A percentile compares a stretch with the other conserved stretches of the same genome.
phyloP scores from a whole-genome alignment of 2,888 invertebrate genomes.

The Subacronicta megacephala region DNA sequence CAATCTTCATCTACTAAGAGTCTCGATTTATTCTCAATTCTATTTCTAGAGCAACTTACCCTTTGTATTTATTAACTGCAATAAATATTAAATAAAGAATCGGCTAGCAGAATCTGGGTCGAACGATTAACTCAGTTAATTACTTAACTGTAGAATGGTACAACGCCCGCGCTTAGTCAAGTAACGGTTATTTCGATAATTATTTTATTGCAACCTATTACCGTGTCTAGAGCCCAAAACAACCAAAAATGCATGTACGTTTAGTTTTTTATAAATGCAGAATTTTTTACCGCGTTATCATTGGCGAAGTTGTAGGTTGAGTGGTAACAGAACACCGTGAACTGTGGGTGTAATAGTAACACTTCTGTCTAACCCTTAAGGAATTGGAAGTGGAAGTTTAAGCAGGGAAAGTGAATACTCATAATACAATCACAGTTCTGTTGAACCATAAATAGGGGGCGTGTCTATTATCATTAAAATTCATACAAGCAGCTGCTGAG shows the following conservation, averaged over 20 bases:
- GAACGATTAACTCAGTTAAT: slow-evolving; percentile 50
- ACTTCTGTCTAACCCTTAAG: no score
- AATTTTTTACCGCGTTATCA: no score
- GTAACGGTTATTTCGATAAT: slow-evolving; percentile 38
- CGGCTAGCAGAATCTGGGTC: slow-evolving; percentile 41
- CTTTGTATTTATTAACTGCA: slow-evolving; percentile 32
- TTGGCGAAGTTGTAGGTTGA: no score
- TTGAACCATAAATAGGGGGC: no score
- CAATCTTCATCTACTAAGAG: slow-evolving; percentile 14
- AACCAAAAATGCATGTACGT: slow-evolving; percentile 10
- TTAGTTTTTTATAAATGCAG: no score
- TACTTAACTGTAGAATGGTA: slow-evolving; percentile 50
- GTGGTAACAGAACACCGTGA: no score
- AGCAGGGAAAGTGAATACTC: no score
- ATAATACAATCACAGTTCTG: no score
- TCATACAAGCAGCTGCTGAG: no score
- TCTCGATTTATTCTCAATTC: background rate
- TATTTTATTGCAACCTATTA: slow-evolving; percentile 30
- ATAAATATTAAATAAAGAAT: slow-evolving; percentile 44
- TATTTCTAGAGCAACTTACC: slow-evolving; percentile 23
- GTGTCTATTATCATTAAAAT: no score
- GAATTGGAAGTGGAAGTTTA: no score
- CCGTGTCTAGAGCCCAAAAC: slow-evolving; percentile 15
- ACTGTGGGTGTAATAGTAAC: no score
- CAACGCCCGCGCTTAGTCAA: slow-evolving; percentile 20